These are phyloP conservation scores for Neostethus bicornis DNA, from an alignment of 2,797 vertebrate species.

Conservation along the genomic window DNA sequence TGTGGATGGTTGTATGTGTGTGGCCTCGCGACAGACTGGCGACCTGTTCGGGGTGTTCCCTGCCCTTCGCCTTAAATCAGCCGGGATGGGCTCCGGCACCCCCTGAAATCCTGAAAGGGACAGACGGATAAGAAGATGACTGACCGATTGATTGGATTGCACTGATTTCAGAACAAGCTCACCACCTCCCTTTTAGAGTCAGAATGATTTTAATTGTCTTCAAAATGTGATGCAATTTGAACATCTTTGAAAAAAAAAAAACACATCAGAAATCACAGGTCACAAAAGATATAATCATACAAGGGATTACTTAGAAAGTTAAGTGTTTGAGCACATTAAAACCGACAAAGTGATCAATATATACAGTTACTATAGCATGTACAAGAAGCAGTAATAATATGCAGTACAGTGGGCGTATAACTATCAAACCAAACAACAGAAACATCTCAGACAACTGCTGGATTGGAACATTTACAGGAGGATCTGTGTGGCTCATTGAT, in stretches of 20 bases:
- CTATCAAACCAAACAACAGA: constrained; percentile 10
- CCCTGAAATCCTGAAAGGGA: no score
- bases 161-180: constrained; percentile 9
- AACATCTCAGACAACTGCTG: constrained; percentile 30
- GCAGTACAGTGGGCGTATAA: constrained; percentile 61
- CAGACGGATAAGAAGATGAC: no score
- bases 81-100: no score
- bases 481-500: constrained; percentile 24
- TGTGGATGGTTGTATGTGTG: no score
- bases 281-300: constrained; percentile 68
- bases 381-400: constrained; percentile 60
- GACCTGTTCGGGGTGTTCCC: no score
- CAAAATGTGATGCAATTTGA: constrained; percentile 62
- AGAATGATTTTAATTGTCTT: constrained; percentile 68
- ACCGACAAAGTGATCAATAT: constrained; percentile 62
- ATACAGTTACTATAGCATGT: constrained; percentile 66
- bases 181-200: constrained; percentile 28
- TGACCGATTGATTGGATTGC: neutral
- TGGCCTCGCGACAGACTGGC: no score
- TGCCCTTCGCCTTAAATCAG: no score
- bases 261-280: constrained; percentile 61
- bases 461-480: constrained; percentile 31
- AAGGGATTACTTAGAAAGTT: constrained; percentile 62
- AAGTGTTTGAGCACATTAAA: constrained; percentile 57
- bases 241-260: constrained; percentile 67